Percentiles rank a stretch among this genome's conserved stretches.
These are phyloP conservation scores for Hypsibius dujardini DNA, from an alignment of 1,140 invertebrate species.

Conservation along the genomic window DNA sequence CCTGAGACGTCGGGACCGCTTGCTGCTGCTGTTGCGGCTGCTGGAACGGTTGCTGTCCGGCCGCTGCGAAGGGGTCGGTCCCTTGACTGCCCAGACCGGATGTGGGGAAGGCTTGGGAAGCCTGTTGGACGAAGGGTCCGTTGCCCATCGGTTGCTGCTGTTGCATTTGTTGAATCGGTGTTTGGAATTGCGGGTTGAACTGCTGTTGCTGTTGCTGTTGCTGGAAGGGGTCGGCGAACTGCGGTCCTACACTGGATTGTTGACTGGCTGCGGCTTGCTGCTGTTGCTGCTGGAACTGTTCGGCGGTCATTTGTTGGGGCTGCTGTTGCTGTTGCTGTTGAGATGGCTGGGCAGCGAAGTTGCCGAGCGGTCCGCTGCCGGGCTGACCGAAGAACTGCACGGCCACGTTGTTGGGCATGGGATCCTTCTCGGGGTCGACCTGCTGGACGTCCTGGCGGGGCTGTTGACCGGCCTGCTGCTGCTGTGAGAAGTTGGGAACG, in stretches of 20 bases:
- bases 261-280: neutral
- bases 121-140: neutral
- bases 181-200: too few species aligned
- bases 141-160: too few species aligned
- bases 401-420: too few species aligned
- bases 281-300: neutral
- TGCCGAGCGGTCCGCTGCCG: too few species aligned
- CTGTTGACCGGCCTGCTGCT: too few species aligned
- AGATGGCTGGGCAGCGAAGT: too few species aligned
- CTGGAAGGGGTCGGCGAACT: neutral
- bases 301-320: neutral
- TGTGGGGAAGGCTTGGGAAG: neutral
- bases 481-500: too few species aligned
- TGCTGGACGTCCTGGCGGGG: too few species aligned
- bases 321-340: neutral
- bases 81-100: too few species aligned
- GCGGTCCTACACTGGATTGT: neutral
- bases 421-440: too few species aligned
- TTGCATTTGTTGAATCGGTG: neutral
- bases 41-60: neutral
- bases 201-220: neutral
- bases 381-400: too few species aligned
- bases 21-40: neutral
- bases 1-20: neutral
- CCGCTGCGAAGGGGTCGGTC: neutral